Evolutionary conservation across 2,113 vertebrate species (phyloP).

Genomic region (Panurus biarmicus): DNA sequence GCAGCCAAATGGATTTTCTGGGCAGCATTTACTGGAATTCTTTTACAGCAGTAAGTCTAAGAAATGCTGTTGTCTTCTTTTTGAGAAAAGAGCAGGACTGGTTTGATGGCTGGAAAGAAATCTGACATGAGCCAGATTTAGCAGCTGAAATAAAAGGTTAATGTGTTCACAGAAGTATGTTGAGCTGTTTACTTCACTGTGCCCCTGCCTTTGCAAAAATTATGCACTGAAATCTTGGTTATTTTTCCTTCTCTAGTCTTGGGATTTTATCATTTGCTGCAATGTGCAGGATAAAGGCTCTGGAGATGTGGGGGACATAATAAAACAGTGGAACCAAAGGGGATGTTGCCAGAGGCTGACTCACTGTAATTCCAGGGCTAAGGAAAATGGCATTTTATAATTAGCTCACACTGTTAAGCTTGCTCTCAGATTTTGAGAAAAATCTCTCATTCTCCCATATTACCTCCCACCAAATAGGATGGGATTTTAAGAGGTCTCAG

Average conservation of each 20-base stretch:
- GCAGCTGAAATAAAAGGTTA: neutral
- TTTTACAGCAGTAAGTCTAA: neutral
- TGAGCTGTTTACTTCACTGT: neutral
- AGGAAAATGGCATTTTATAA: neutral
- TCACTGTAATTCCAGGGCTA: neutral
- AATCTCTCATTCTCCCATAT: neutral
- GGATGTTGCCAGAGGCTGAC: neutral
- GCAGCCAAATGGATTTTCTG: neutral
- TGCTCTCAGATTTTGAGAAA: neutral
- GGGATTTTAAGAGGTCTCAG: neutral
- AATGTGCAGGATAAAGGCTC: neutral
- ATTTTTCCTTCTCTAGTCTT: neutral
- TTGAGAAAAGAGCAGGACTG: neutral
- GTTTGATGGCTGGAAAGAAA: neutral
- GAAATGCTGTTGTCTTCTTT: neutral
- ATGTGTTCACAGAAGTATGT: neutral
- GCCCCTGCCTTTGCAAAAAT: neutral
- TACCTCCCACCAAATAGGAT: neutral
- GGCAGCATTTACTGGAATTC: neutral
- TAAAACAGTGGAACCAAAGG: neutral
- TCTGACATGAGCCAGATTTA: neutral
- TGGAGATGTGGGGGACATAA: neutral
- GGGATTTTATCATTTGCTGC: neutral
- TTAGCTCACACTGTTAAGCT: neutral
- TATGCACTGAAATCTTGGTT: neutral